A percentile compares a stretch with the other conserved stretches of the same genome.
These are phyloP conservation scores for Diploptera punctata DNA, from an alignment of 2,888 invertebrate species.

Conservation along the genomic window DNA sequence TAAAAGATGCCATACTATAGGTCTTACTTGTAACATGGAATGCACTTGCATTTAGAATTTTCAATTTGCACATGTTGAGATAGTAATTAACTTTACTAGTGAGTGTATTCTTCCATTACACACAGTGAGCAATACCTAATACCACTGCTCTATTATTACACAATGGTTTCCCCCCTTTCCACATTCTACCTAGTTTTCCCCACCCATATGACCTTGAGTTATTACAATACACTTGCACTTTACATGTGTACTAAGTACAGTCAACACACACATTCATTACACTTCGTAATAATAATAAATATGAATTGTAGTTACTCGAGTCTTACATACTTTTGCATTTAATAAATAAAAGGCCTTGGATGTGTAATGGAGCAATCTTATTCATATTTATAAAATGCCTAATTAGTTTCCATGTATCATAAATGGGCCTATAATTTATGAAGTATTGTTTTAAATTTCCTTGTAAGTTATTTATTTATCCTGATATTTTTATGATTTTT, in stretches of 20 bases:
- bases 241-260: neutral
- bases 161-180: neutral
- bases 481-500: too few relatives aligned
- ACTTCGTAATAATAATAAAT: neutral
- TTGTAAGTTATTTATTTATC: too few relatives aligned
- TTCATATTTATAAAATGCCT: too few relatives aligned
- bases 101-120: neutral
- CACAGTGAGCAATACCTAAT: conserved; percentile 20
- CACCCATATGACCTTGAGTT: conserved; percentile 21
- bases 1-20: too few relatives aligned
- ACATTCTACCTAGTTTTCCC: neutral
- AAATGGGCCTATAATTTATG: too few relatives aligned
- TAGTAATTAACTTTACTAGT: neutral
- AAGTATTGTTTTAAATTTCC: too few relatives aligned
- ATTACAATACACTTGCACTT: conserved; percentile 10
- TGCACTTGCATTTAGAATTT: too few relatives aligned
- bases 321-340: neutral
- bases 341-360: neutral
- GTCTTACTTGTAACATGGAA: too few relatives aligned
- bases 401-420: too few relatives aligned
- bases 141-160: conserved; percentile 5
- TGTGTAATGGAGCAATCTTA: neutral
- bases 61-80: too few relatives aligned
- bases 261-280: neutral
- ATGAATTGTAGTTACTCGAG: neutral